Conservation (phyloP, 2,888 invertebrate species). For the Rotaria macrura region DNA sequence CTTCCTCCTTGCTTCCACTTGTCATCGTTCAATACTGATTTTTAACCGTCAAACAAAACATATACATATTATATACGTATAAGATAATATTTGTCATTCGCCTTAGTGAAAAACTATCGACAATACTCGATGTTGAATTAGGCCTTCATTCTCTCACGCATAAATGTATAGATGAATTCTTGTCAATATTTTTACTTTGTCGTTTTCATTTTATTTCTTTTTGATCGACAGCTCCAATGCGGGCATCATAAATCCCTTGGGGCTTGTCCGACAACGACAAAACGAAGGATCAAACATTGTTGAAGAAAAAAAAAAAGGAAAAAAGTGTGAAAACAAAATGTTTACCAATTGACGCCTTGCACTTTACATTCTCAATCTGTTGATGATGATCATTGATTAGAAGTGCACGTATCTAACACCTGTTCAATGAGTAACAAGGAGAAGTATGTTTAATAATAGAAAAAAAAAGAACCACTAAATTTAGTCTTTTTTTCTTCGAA, state of each 20-base stretch:
- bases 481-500: not conserved
- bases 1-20: not conserved
- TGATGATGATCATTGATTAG: slow-evolving; percentile 5
- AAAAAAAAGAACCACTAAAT: not conserved
- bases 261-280: not conserved
- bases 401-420: not conserved
- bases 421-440: not conserved
- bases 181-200: not conserved
- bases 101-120: not conserved
- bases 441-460: not conserved
- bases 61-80: not conserved
- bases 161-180: not conserved
- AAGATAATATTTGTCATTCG: slow-evolving; percentile 1
- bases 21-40: not conserved
- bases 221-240: not conserved
- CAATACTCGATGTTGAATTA: not conserved
- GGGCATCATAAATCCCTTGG: not conserved
- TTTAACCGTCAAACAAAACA: not conserved
- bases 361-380: slow-evolving; percentile 18
- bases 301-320: not conserved
- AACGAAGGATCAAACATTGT: not conserved
- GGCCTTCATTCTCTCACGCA: not conserved
- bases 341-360: slow-evolving; percentile 3
- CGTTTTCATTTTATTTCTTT: not conserved
- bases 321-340: slow-evolving; percentile 12